phyloP scores from a whole-genome alignment of 1,140 invertebrate species.

The Drosophila insularis region DNA sequence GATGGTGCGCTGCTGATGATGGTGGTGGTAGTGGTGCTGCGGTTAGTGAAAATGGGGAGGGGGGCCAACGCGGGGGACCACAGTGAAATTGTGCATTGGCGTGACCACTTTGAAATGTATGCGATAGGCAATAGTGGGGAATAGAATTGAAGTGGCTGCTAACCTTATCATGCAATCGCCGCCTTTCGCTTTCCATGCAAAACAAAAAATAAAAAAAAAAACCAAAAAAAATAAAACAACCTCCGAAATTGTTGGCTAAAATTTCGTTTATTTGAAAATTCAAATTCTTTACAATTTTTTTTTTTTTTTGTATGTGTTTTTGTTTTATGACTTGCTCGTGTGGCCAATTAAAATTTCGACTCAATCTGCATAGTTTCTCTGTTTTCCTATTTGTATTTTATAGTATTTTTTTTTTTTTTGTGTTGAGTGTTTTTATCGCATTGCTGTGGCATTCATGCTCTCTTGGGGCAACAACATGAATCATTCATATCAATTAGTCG shows the following conservation, averaged over 20 bases:
- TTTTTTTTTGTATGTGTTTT: slow-evolving; percentile 41
- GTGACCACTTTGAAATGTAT: slow-evolving; percentile 1
- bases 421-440: not conserved
- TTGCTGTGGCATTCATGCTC: slow-evolving; percentile 14
- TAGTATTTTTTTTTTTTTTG: not conserved
- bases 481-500: slow-evolving; percentile 71
- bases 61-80: not conserved
- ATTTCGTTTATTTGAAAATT: slow-evolving; percentile 6
- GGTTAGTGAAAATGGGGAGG: not conserved
- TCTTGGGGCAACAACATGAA: slow-evolving; percentile 50
- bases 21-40: too few species aligned
- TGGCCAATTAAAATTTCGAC: slow-evolving; percentile 66
- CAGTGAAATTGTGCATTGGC: slow-evolving; percentile 21
- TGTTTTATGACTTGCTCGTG: slow-evolving; percentile 70
- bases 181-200: slow-evolving; percentile 54
- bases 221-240: not conserved
- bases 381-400: slow-evolving; percentile 12
- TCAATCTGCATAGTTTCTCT: slow-evolving; percentile 48
- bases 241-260: not conserved
- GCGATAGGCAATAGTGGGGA: not conserved
- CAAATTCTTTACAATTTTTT: slow-evolving; percentile 8
- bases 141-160: slow-evolving; percentile 8
- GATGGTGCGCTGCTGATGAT: too few species aligned
- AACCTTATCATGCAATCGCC: slow-evolving; percentile 60
- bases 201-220: not conserved